Evolutionary conservation across 2,888 invertebrate genomes (phyloP), one percentile per base, ranked within the genome.

Genomic region (Drepanosiphum platanoidis): DNA sequence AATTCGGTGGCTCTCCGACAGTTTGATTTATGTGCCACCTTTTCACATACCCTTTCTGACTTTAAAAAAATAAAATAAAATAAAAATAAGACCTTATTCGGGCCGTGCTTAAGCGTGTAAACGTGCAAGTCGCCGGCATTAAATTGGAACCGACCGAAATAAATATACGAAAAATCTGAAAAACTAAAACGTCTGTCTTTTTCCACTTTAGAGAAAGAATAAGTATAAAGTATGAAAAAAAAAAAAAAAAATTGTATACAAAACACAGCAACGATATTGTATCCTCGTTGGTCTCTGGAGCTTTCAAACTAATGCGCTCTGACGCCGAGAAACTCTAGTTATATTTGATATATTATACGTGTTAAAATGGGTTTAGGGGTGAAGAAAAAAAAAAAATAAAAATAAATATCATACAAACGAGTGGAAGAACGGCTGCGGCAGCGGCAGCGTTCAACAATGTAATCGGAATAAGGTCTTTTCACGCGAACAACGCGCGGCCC

Each of bases 331-430:
- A 81, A 75, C 36, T 83, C 83, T 74, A 75, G 66, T 75, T 83
- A 75, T 75, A 83, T 83, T 83, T 83, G 75, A 83, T 83, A 75
- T 75, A 81, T 81, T 68, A 75, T 66, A 68, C 75, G 83, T 36
- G 75, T 83, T 83, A 66, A 83, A 83, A 83, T 46, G 46, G 52
- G 15, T 83, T 75, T 83, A 3, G 9, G 18, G n/a, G n/a, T n/a
- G n/a, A n/a, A n/a, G n/a, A n/a, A n/a, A n/a, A n/a, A 13, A n/a
- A 42, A n/a, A 52, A 52, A 39, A 58, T 58, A 79, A 52, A 79
- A 78, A n/a, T n/a, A 79, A 80, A 82, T 36, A 83, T 46, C 42
- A 64, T 83, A 68, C 46, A 79, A 80, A 58, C 34, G 22, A 46
- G 32, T 46, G 32, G 22, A 18, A 46, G 18, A 52, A 30, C 36